Evolutionary conservation across 2,797 vertebrate species (phyloP), one percentile per base, ranked within the genome.

Genomic region (Onychomys torridus): DNA sequence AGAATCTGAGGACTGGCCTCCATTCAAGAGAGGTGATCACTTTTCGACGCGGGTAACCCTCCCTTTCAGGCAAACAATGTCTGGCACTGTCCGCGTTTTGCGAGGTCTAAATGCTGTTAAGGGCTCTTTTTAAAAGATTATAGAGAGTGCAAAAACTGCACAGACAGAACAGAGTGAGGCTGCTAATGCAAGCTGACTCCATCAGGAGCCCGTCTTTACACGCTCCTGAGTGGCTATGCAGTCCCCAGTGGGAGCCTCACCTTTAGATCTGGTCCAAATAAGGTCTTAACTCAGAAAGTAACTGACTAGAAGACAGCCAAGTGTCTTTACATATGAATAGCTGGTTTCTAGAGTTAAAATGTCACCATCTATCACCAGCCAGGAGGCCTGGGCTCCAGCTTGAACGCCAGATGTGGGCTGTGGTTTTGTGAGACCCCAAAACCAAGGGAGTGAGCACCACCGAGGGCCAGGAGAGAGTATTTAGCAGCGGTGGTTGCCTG

Each of bases 1-100:
- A 93, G 49, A 93, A 55, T 37, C 91, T 59, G 67, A 89, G 14
- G 77, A 78, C 85, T 95, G 61, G 93, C 63, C 83, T 76, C 17
- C 1, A 46, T 19, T 92, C 93, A 91, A 75, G 76, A 32, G 43
- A 46, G 82, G 40, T 25, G 17, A 21, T 67, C 34, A 91, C 67
- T 75, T 95, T 37, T 65, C 10, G 67, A 61, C 8, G 32, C 27
- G 46, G 19, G 32, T 43, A 92, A 43, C 34, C 43, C 94, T 95
- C 55, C 29, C 32, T 95, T 96, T 71, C 43, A 59, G 52, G n/a
- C 37, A 67, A 91, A 63, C 69, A 88, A 92, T 84, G 73, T 79
- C 75, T 92, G 37, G 7, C n/a, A 77, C 8, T 0, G 77, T 12
- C 49, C 65, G 1, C 73, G 25, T 86, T 92, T 57, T 92, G 25